A percentile compares a stretch with the other conserved stretches of the same genome.
These are phyloP conservation scores for Epinephelus lanceolatus DNA, from an alignment of 2,113 vertebrate species.

Conservation along the genomic window DNA sequence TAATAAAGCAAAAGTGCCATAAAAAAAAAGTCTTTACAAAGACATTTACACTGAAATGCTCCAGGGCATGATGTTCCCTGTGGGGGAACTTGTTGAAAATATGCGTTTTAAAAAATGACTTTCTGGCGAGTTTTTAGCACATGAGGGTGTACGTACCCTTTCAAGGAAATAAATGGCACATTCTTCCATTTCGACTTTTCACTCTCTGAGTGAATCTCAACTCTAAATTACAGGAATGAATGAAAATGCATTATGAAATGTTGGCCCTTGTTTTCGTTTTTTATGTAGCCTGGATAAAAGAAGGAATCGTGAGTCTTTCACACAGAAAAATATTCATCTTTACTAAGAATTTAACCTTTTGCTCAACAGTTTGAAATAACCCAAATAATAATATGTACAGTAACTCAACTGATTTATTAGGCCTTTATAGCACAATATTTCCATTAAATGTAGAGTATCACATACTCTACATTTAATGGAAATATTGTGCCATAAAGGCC, in stretches of 20 bases:
- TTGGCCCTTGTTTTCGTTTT: too few relatives aligned
- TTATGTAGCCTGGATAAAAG: neutral
- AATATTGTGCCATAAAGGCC: neutral
- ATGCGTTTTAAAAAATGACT: conserved; percentile 24
- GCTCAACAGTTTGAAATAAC: neutral
- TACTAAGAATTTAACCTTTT: neutral
- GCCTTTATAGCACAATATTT: too few relatives aligned
- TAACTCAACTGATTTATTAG: too few relatives aligned
- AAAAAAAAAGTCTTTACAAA: conserved; percentile 54
- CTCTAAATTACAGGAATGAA: conserved; percentile 9
- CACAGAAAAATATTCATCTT: neutral
- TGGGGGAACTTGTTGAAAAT: conserved; percentile 25
- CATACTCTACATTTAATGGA: neutral
- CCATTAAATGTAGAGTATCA: too few relatives aligned
- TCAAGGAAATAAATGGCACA: conserved; percentile 12
- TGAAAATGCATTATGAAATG: neutral
- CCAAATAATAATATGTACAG: too few relatives aligned
- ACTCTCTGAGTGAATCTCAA: conserved; percentile 6
- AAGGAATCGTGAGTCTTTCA: neutral
- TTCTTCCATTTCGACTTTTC: conserved; percentile 8
- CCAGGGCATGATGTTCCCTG: conserved; percentile 2
- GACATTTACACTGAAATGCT: conserved; percentile 40
- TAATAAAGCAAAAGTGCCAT: conserved; percentile 54
- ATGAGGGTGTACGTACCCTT: neutral
- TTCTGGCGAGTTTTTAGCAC: conserved; percentile 23